These are phyloP conservation scores for Acrocera orbiculus DNA, from an alignment of 2,888 invertebrate genomes.

Conservation along the genomic window DNA sequence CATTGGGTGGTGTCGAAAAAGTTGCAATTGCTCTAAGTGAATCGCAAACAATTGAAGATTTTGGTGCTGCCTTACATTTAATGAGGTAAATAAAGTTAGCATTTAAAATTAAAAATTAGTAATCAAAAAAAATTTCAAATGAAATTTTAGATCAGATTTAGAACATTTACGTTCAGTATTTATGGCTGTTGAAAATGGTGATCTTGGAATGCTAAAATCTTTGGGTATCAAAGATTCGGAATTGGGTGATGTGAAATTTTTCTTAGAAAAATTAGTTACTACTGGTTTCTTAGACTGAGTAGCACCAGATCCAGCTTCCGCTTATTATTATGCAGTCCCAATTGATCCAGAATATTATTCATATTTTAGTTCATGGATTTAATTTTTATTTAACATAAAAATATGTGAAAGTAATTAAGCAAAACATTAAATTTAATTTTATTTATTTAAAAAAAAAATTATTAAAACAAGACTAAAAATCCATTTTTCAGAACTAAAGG, in stretches of 20 bases:
- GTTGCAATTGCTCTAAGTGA: conserved; percentile 88
- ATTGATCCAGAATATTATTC: conserved; percentile 58
- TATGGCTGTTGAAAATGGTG: conserved; percentile 90
- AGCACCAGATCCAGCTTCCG: conserved; percentile 54
- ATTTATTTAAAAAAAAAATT: too few relatives aligned
- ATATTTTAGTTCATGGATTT: conserved; percentile 32
- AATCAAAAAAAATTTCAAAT: background rate
- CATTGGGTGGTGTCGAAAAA: conserved; percentile 84
- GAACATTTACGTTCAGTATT: conserved; percentile 88
- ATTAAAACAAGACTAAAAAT: too few relatives aligned
- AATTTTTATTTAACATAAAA: background rate
- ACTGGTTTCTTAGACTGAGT: conserved; percentile 90
- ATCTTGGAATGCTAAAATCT: conserved; percentile 82
- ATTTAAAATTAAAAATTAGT: too few relatives aligned
- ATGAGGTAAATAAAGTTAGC: conserved; percentile 30
- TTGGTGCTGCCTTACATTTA: conserved; percentile 35
- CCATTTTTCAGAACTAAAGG: too few relatives aligned
- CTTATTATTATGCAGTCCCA: conserved; percentile 52
- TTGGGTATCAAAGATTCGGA: conserved; percentile 91
- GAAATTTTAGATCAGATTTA: conserved; percentile 57
- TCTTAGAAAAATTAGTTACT: conserved; percentile 86
- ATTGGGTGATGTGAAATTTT: conserved; percentile 87
- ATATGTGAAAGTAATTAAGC: too few relatives aligned
- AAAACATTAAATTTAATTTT: too few relatives aligned
- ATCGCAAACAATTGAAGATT: conserved; percentile 89